Conservation (phyloP, 2,797 vertebrate species). For the Lepus oiostolus region DNA sequence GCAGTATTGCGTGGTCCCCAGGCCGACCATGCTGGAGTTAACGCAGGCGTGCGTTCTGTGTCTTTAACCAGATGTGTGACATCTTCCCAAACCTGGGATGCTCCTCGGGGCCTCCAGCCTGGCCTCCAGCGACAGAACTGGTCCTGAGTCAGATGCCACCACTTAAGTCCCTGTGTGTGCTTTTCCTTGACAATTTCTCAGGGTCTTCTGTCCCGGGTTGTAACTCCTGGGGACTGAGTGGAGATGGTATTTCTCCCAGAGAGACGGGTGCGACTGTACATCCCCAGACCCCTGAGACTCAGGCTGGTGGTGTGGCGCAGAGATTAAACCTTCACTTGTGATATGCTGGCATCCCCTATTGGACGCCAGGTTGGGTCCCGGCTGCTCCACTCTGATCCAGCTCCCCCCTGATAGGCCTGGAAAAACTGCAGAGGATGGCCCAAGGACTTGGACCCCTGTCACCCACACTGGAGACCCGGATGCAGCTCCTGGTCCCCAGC, state of each 20-base stretch:
- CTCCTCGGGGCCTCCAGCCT: constrained; percentile 60
- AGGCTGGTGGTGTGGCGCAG: too few species aligned
- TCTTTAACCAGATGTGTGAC: constrained; percentile 71
- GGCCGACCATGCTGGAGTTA: constrained; percentile 46
- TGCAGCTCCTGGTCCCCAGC: too few species aligned
- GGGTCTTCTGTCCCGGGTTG: constrained; percentile 31
- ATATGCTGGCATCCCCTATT: too few species aligned
- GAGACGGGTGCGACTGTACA: constrained; percentile 25
- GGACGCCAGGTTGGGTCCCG: too few species aligned
- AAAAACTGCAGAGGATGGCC: too few species aligned
- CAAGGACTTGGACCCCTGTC: too few species aligned
- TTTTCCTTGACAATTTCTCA: constrained; percentile 63
- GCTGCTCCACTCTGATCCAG: too few species aligned
- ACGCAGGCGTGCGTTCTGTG: constrained; percentile 65
- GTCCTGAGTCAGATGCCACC: constrained; percentile 53
- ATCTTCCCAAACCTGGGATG: constrained; percentile 63
- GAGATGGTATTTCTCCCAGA: constrained; percentile 55
- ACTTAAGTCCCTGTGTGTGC: constrained; percentile 17
- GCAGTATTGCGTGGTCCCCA: constrained; percentile 50
- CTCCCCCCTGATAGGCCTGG: too few species aligned
- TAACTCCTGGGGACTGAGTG: constrained; percentile 33
- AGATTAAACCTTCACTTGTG: too few species aligned
- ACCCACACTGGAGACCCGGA: too few species aligned
- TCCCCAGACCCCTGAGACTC: constrained; percentile 20
- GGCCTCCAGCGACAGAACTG: not conserved